Evolutionary conservation across 2,888 invertebrate genomes (phyloP).

Genomic region (Crepidodera aurea): DNA sequence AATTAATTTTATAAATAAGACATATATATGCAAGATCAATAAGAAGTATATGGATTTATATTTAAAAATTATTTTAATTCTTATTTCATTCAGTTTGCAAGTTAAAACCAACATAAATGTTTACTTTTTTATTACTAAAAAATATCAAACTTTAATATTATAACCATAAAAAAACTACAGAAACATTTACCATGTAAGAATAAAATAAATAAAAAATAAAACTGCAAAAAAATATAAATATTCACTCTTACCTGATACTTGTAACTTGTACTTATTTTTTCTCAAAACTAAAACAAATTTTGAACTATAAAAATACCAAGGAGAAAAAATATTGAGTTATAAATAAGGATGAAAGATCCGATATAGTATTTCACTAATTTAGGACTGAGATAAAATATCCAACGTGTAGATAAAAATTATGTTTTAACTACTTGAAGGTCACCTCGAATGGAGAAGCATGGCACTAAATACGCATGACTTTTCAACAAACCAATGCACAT

Average conservation of each 20-base stretch:
- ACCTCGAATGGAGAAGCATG: slow-evolving; percentile 18
- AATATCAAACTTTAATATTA: neutral
- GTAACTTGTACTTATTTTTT: slow-evolving; percentile 47
- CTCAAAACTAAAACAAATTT: slow-evolving; percentile 37
- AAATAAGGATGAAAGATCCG: slow-evolving; percentile 12
- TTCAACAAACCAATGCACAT: neutral
- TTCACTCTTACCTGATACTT: slow-evolving; percentile 34
- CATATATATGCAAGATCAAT: no score
- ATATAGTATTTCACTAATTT: neutral
- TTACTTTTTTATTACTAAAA: no score
- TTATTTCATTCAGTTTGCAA: no score
- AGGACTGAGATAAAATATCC: slow-evolving; percentile 14
- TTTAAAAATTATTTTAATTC: no score
- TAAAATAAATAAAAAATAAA: neutral
- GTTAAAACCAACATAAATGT: no score
- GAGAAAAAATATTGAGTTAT: neutral
- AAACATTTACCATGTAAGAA: neutral
- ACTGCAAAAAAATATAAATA: slow-evolving; percentile 17
- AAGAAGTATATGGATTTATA: no score
- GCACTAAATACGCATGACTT: neutral
- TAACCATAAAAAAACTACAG: neutral
- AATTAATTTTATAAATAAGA: neutral
- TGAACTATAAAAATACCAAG: neutral
- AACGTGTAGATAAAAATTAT: slow-evolving; percentile 25
- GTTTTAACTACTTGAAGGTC: slow-evolving; percentile 26